phyloP scores from a whole-genome alignment of 2,113 vertebrate species.

The Triplophysa dalaica region DNA sequence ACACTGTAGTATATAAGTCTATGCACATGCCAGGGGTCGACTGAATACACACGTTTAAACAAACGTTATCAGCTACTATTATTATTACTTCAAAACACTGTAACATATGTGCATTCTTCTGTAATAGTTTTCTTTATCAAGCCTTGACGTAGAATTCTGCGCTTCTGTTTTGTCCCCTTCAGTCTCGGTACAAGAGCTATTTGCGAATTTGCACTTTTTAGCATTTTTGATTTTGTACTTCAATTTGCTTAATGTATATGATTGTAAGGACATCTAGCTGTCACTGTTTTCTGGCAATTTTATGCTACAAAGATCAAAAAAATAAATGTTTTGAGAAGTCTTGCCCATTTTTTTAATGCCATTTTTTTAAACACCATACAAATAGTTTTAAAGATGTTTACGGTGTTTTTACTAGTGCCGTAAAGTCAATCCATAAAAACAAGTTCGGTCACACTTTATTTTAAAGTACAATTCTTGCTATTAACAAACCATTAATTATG shows the following conservation, averaged over 20 bases:
- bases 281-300: slow-evolving; percentile 48
- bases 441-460: no score
- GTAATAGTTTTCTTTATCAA: not conserved
- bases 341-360: not conserved
- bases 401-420: no score
- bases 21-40: slow-evolving; percentile 37
- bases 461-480: no score
- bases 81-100: slow-evolving; percentile 45
- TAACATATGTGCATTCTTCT: slow-evolving; percentile 36
- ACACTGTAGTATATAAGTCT: slow-evolving; percentile 35
- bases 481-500: no score
- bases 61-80: slow-evolving; percentile 30
- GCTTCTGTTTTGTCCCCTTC: slow-evolving; percentile 37
- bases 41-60: slow-evolving; percentile 33
- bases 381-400: no score
- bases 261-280: slow-evolving; percentile 45
- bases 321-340: slow-evolving; percentile 53
- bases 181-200: slow-evolving; percentile 50
- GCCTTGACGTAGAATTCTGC: slow-evolving; percentile 15
- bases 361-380: no score
- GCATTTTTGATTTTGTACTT: slow-evolving; percentile 47
- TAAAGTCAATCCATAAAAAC: no score
- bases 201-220: slow-evolving; percentile 51
- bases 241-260: slow-evolving; percentile 46
- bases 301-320: slow-evolving; percentile 43